These are phyloP conservation scores for Colostygia pectinataria DNA, from an alignment of 2,888 invertebrate species.

Conservation along the genomic window DNA sequence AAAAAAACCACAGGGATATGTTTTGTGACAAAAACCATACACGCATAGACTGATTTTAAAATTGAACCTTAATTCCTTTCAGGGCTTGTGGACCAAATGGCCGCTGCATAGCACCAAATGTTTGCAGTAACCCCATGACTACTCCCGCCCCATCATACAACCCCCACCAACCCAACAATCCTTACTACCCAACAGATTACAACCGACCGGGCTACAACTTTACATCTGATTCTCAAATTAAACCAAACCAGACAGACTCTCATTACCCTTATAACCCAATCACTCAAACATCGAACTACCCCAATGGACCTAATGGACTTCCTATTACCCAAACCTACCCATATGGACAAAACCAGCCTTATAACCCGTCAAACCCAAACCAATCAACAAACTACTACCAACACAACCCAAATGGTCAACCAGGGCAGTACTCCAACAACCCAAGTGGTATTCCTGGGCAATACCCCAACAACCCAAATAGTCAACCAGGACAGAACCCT, in stretches of 20 bases:
- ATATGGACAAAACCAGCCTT: conserved; percentile 19
- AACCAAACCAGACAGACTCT: conserved; percentile 8
- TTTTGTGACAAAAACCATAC: too few species aligned
- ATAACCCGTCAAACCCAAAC: conserved; percentile 11
- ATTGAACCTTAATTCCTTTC: conserved; percentile 31
- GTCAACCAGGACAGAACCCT: conserved; percentile 4
- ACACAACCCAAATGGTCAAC: conserved; percentile 18
- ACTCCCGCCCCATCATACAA: conserved; percentile 11
- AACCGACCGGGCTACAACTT: conserved; percentile 24
- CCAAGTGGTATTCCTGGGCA: conserved; percentile 26
- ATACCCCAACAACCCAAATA: conserved; percentile 1
- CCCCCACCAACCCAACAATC: conserved; percentile 23
- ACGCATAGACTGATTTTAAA: too few species aligned
- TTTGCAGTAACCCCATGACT: conserved; percentile 24
- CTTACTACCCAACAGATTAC: conserved; percentile 24
- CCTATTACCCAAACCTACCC: conserved; percentile 14
- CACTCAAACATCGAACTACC: conserved; percentile 8
- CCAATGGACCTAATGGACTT: neutral
- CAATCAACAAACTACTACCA: conserved; percentile 22
- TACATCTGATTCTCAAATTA: conserved; percentile 27
- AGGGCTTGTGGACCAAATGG: conserved; percentile 77
- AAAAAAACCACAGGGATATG: too few species aligned
- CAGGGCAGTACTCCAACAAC: conserved; percentile 13
- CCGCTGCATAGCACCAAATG: conserved; percentile 46
- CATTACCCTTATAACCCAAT: conserved; percentile 9